Evolutionary conservation across 2,888 invertebrate genomes (phyloP).

Genomic region (Drosophila kambysellisi): DNA sequence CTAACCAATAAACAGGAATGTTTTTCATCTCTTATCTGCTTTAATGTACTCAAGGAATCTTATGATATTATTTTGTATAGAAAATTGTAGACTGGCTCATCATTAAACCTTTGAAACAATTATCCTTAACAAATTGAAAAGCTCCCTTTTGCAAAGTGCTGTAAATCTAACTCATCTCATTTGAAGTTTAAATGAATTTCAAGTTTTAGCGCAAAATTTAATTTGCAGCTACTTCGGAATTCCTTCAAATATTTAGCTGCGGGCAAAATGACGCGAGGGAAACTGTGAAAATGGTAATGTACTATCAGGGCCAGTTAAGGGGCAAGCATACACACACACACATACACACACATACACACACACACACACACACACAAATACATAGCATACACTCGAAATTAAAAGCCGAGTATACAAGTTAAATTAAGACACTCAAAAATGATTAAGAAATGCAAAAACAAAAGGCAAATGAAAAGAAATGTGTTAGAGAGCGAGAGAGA

Average conservation of each 20-base stretch:
- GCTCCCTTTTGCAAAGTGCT: not conserved
- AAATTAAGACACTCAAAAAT: slow-evolving; percentile 80
- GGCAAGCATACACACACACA: slow-evolving; percentile 11
- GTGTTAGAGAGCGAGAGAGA: not conserved
- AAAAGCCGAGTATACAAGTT: slow-evolving; percentile 65
- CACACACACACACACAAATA: slow-evolving; percentile 16
- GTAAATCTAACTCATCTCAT: not conserved
- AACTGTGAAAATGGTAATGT: slow-evolving; percentile 64
- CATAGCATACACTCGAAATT: slow-evolving; percentile 51
- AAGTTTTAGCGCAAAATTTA: slow-evolving; percentile 33
- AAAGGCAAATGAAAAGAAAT: slow-evolving; percentile 49
- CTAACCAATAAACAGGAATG: not conserved
- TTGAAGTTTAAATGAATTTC: not conserved
- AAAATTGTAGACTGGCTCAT: not conserved
- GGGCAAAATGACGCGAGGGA: slow-evolving; percentile 12
- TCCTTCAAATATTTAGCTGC: slow-evolving; percentile 12
- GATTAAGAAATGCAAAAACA: slow-evolving; percentile 70
- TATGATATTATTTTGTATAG: not conserved
- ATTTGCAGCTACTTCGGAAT: slow-evolving; percentile 31
- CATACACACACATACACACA: slow-evolving; percentile 5
- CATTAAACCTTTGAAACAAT: too few species aligned
- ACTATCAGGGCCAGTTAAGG: slow-evolving; percentile 65
- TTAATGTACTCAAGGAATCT: not conserved
- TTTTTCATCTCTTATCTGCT: not conserved
- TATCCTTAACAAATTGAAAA: not conserved